Evolutionary conservation across 1,140 invertebrate genomes (phyloP), one percentile per base, ranked within the genome.

Genomic region (Drosophila azteca): DNA sequence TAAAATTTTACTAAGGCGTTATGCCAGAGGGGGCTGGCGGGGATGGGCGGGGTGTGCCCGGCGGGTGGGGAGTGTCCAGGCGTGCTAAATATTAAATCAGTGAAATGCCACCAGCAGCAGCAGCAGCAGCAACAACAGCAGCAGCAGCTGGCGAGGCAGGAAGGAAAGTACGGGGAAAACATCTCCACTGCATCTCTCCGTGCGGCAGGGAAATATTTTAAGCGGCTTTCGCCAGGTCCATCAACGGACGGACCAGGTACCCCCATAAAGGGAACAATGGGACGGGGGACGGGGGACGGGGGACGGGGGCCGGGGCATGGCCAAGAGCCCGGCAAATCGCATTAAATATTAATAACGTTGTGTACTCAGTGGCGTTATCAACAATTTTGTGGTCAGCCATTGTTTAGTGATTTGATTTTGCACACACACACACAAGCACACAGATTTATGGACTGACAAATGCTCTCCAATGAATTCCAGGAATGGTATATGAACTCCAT

Each of bases 281-380:
- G 13, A 20, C 13, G 2, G 22, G 17, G 17, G n/a, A n/a, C n/a
- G n/a, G n/a, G n/a, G n/a, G n/a, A n/a, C n/a, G n/a, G n/a, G n/a
- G n/a, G n/a, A n/a, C n/a, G n/a, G n/a, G n/a, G n/a, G n/a, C n/a
- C 17, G 1, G 17, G 17, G 17, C 17, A 20, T 20, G 17, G 41
- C 22, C 17, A 8, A 4, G 53, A 58, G 46, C 5, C 3, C 11
- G 11, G 35, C 35, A 64, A 78, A 87, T 54, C 63, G 70, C 82
- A 87, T 88, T 87, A 87, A 85, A 88, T 82, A 79, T 88, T 82
- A 82, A 85, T 85, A 87, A 87, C 75, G 78, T 77, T 87, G 82
- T 85, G 81, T 78, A 74, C 78, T 82, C 75, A 76, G 65, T 82
- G 75, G 70, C 69, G 39, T 79, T 87, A 87, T 71, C 77, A 81